Evolutionary conservation across 2,113 vertebrate species (phyloP).

Genomic region (Eclectus roratus): DNA sequence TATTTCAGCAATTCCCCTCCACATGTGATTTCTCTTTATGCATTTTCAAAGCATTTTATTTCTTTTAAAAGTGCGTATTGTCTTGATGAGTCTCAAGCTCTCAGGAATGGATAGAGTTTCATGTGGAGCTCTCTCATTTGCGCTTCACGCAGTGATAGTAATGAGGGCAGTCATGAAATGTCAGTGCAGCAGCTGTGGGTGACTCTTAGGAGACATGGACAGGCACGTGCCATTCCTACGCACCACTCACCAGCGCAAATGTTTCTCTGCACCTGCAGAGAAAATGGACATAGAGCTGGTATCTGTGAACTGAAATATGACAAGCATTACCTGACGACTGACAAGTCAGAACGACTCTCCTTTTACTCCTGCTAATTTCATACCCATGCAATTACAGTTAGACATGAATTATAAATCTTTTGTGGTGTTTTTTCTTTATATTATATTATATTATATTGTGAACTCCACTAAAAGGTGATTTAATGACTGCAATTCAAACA

Average conservation of each 20-base stretch:
- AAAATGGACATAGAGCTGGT: neutral
- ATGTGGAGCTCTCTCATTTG: neutral
- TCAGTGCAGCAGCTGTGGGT: neutral
- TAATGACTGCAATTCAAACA: neutral
- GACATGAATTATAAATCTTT: neutral
- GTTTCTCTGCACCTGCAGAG: neutral
- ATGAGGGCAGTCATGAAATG: neutral
- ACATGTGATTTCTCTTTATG: neutral
- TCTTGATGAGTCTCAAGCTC: neutral
- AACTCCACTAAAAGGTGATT: constrained; percentile 30
- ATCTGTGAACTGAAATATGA: neutral
- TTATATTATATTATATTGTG: neutral
- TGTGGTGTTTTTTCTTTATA: neutral
- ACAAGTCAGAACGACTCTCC: neutral
- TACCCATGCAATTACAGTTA: neutral
- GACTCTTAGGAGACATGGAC: neutral
- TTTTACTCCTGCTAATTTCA: constrained; percentile 13
- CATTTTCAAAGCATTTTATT: neutral
- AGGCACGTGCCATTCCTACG: neutral
- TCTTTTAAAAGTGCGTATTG: neutral
- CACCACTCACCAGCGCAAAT: neutral
- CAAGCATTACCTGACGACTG: neutral
- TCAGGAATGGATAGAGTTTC: neutral
- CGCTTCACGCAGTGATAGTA: neutral
- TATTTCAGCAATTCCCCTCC: neutral